Base-by-base conservation (phyloP, 1,140 invertebrate species). In the Oncopeltus fasciatus region DNA sequence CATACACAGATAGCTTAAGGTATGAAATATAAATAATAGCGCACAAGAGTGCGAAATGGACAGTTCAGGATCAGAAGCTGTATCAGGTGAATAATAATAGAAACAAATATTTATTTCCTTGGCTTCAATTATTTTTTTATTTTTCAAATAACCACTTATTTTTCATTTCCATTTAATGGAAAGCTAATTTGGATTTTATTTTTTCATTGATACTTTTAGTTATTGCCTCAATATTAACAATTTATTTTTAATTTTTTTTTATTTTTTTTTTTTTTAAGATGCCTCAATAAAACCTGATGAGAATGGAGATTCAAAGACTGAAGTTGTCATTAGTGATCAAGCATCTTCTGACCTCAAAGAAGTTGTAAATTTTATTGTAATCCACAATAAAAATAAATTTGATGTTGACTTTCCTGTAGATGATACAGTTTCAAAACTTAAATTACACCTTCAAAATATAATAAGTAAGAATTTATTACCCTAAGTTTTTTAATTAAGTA, bases 321-420 rank as follows among this genome's bases (percentile, higher is more conserved):
- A n/a, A n/a, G n/a, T n/a, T n/a, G n/a, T n/a, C n/a, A n/a, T n/a
- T n/a, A n/a, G n/a, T n/a, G 44, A 46, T 46, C n/a, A n/a, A 20
- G 44, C 9, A 20, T n/a, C 16, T 20, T 9, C 44, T 56, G 2
- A 16, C 27, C 21, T 14, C 21, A 56, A 56, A 56, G 63, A 65
- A 44, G 33, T 59, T 28, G 61, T 65, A 26, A 61, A 59, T 44
- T 65, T 67, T 58, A 51, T 61, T 8, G 81, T 91, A 69, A 81
- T 92, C 70, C 91, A 83, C 74, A 91, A 90, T 73, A 92, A 92
- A 77, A 80, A 83, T 67, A 89, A 87, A 75, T 84, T 87, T 75
- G 86, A 90, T 72, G 81, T 92, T 63, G 83, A 80, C 71, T 88
- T 88, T 74, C 77, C 83, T 29, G 70, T 86, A 57, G 84, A 89